phyloP scores from a whole-genome alignment of 92 coral and sea anemone species.

The Epizoanthus stellaris region DNA sequence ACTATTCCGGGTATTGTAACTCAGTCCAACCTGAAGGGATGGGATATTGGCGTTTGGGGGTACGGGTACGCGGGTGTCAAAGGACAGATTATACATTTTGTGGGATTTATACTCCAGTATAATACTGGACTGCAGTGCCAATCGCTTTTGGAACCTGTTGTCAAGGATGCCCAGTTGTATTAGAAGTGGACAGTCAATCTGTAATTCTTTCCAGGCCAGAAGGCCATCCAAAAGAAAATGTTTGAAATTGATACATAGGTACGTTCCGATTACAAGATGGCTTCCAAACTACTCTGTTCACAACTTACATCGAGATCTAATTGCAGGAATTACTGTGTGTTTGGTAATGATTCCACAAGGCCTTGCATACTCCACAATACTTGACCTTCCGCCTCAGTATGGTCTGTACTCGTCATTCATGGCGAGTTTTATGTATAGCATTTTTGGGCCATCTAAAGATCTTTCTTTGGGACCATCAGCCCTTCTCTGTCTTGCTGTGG shows the following conservation, averaged over 20 bases:
- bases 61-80: no score
- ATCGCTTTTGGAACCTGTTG: background rate
- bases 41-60: no score
- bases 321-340: slow-evolving; percentile 55
- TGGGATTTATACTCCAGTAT: no score
- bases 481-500: slow-evolving; percentile 47
- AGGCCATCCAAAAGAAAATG: slow-evolving; percentile 4
- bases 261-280: slow-evolving; percentile 71
- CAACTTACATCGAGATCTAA: slow-evolving; percentile 49
- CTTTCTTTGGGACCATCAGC: slow-evolving; percentile 56
- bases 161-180: background rate
- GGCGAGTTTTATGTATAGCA: slow-evolving; percentile 47
- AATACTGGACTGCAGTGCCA: background rate
- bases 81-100: no score
- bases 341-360: slow-evolving; percentile 58
- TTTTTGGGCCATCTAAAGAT: slow-evolving; percentile 50
- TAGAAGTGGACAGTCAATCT: background rate
- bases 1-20: background rate
- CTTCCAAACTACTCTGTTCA: slow-evolving; percentile 46
- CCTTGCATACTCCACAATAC: slow-evolving; percentile 50
- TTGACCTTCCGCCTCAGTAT: slow-evolving; percentile 55
- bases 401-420: slow-evolving; percentile 54
- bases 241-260: slow-evolving; percentile 41
- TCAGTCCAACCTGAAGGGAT: no score
- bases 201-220: background rate